Evolutionary conservation across 1,140 invertebrate genomes (phyloP), one percentile per base, ranked within the genome.

Genomic region (Chrysomallon squamiferum): DNA sequence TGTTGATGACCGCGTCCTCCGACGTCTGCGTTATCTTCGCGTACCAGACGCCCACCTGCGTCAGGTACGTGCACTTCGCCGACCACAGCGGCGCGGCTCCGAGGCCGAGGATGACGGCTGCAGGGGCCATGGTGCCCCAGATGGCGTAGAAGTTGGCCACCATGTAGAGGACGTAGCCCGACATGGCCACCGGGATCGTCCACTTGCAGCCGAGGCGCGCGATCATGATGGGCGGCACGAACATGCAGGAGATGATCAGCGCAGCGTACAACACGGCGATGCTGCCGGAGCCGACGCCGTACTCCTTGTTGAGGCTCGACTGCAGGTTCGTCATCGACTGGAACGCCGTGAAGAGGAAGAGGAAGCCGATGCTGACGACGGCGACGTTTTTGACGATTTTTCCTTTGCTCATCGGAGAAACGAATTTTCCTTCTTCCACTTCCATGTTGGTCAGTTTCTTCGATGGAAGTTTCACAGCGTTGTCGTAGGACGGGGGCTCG

Each of bases 11-110:
- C 6, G 92, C 93, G 81, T 97, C 94, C 6, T 93, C 90, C 0
- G 92, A 88, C 77, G 95, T 76, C 1, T 76, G 73, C 1, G 82
- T 86, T 25, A 86, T 61, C 33, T 79, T 74, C 2, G 87, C 79
- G 65, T 88, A 88, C 68, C 95, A 92, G 47, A 93, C 92, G 22
- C 93, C 95, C 6, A 92, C 93, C 75, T 97, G 93, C 0, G 95
- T 98, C 6, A 99, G 87, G 80, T 98, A 99, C 0, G 94, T 95
- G 57, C 95, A 95, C 84, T 98, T 95, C 3, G 96, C 94, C 0
- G 95, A 93, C 96, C 96, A 98, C 90, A 98, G 93, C 41, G 95
- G 95, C 0, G 95, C 95, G 2, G 95, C 95, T 0, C 94, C 95
- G 27, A 97, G 85, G 69, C 96, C 96, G 35, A 77, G 20, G 93